Percentiles rank a stretch among this genome's conserved stretches.
Evolutionary conservation across 2,797 vertebrate genomes (phyloP).

Genomic region (Zalophus californianus): DNA sequence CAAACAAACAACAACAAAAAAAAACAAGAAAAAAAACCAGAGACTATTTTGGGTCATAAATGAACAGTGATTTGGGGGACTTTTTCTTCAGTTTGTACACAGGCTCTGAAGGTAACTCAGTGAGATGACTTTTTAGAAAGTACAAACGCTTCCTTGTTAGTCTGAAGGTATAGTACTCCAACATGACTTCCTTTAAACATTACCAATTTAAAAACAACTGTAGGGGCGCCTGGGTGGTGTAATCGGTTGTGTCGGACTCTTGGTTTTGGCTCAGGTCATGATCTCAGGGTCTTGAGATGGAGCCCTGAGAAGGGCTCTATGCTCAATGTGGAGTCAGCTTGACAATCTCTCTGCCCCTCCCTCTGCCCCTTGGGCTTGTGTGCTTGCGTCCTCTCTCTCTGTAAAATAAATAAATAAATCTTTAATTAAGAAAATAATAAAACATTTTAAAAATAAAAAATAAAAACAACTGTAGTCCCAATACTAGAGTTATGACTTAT

Average conservation of each 20-base stretch:
- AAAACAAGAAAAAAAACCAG: too few relatives aligned
- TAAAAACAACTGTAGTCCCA: not conserved
- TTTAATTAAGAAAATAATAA: not conserved
- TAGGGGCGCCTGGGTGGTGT: not conserved
- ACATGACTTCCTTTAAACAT: not conserved
- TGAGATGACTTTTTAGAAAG: not conserved
- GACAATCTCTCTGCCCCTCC: not conserved
- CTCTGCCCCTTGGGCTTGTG: not conserved
- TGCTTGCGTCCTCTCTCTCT: not conserved
- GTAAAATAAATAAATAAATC: not conserved
- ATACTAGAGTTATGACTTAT: not conserved
- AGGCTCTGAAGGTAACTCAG: not conserved
- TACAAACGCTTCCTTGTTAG: not conserved
- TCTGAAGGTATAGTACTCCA: not conserved
- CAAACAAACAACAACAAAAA: too few relatives aligned
- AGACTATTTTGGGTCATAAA: not conserved
- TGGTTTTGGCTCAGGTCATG: not conserved
- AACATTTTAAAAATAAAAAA: not conserved
- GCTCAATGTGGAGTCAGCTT: not conserved
- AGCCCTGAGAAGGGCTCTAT: not conserved
- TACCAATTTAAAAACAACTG: not conserved
- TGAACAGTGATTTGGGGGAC: not conserved
- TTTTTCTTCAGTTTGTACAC: not conserved
- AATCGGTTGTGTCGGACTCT: not conserved
- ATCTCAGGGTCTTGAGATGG: not conserved